Evolutionary conservation across 2,797 vertebrate genomes (phyloP).

Genomic region (Crypturellus tataupa): DNA sequence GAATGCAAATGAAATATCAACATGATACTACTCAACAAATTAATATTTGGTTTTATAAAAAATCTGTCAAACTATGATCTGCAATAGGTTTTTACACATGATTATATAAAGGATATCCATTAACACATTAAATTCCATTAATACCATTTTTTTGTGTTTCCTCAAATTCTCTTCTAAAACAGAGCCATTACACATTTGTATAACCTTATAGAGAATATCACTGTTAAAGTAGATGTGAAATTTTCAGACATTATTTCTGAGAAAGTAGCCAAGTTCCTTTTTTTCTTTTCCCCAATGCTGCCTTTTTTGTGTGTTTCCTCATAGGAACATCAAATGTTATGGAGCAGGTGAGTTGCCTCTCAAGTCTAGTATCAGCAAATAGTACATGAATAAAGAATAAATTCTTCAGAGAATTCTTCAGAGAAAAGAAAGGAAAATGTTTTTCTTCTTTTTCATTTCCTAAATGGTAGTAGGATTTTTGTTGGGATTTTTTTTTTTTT

Average conservation of each 20-base stretch:
- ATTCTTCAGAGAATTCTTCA: background rate
- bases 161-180: background rate
- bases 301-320: background rate
- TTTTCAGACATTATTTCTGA: background rate
- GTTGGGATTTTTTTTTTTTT: background rate
- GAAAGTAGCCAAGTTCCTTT: background rate
- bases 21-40: background rate
- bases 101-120: slow-evolving; percentile 20
- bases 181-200: slow-evolving; percentile 33
- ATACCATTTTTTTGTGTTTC: background rate
- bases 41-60: slow-evolving; percentile 31
- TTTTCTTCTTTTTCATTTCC: background rate
- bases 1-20: background rate
- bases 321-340: background rate
- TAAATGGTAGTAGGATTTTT: background rate
- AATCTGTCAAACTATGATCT: background rate
- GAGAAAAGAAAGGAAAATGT: background rate
- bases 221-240: background rate
- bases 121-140: slow-evolving; percentile 14
- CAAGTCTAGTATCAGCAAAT: background rate
- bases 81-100: slow-evolving; percentile 25
- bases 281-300: background rate
- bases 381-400: background rate
- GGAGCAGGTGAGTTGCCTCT: background rate
- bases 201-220: background rate